phyloP scores from a whole-genome alignment of 2,797 vertebrate genomes.

The Enoplosus armatus region DNA sequence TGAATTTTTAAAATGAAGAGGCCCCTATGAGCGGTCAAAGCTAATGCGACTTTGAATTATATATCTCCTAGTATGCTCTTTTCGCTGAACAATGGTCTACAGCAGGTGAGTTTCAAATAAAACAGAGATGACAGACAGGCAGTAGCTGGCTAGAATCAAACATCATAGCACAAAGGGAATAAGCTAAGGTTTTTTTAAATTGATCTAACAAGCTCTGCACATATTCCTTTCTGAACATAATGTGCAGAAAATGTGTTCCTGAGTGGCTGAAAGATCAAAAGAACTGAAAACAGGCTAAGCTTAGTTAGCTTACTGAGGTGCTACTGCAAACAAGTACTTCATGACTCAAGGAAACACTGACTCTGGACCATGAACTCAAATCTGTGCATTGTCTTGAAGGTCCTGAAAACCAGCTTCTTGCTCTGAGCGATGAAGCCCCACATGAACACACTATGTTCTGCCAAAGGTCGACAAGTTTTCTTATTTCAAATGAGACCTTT shows the following conservation, averaged over 20 bases:
- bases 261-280: neutral
- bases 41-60: slow-evolving; percentile 63
- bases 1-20: slow-evolving; percentile 64
- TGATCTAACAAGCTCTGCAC: neutral
- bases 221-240: neutral
- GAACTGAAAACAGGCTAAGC: neutral
- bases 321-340: neutral
- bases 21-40: slow-evolving; percentile 56
- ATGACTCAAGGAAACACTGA: neutral
- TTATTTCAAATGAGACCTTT: neutral
- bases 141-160: neutral
- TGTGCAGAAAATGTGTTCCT: neutral
- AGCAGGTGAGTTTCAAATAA: slow-evolving; percentile 26
- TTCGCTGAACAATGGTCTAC: slow-evolving; percentile 17
- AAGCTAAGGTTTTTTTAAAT: neutral
- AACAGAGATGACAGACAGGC: slow-evolving; percentile 11
- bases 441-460: neutral
- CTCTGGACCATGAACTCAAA: neutral
- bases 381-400: neutral
- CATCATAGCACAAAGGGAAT: neutral
- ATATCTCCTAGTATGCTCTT: slow-evolving; percentile 23
- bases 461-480: neutral
- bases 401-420: neutral
- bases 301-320: neutral
- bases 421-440: neutral